Conservation (phyloP, 2,113 vertebrate species). For the Cynoglossus semilaevis region DNA sequence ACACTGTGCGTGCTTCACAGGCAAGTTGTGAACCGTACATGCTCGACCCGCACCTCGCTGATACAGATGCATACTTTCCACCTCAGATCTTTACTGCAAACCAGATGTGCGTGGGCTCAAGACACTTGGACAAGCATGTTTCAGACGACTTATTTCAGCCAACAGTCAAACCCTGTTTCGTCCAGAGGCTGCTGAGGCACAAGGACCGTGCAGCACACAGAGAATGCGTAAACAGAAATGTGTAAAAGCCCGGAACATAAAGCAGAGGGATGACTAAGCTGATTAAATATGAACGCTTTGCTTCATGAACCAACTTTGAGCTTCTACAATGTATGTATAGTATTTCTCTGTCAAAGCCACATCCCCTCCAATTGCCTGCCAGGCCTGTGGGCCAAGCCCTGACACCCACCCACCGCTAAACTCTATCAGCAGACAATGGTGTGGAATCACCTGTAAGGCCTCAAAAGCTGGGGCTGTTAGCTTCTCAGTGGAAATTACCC, state of each 20-base stretch:
- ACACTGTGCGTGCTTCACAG: constrained; percentile 59
- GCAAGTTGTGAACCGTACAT: constrained; percentile 49
- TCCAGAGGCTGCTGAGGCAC: constrained; percentile 43
- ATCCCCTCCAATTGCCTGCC: constrained; percentile 40
- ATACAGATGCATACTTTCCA: constrained; percentile 36
- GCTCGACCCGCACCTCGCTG: constrained; percentile 38
- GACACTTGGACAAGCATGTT: constrained; percentile 25
- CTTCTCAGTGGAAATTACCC: constrained; percentile 49
- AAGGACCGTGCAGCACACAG: constrained; percentile 22
- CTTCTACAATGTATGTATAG: constrained; percentile 59
- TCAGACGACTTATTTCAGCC: constrained; percentile 54
- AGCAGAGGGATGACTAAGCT: constrained; percentile 64
- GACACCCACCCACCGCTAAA: constrained; percentile 50
- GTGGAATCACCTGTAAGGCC: constrained; percentile 62
- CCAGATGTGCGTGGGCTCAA: constrained; percentile 36
- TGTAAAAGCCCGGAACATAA: constrained; percentile 52
- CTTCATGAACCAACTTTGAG: constrained; percentile 51
- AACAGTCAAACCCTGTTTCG: constrained; percentile 42
- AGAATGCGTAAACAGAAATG: constrained; percentile 41
- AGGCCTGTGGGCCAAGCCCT: constrained; percentile 38
- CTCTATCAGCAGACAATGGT: constrained; percentile 52
- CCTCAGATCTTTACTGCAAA: constrained; percentile 43
- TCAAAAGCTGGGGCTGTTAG: constrained; percentile 45
- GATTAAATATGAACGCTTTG: constrained; percentile 64
- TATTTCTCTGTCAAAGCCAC: constrained; percentile 47